Conservation (phyloP, 2,113 vertebrate species). For the Ptilonorhynchus violaceus region DNA sequence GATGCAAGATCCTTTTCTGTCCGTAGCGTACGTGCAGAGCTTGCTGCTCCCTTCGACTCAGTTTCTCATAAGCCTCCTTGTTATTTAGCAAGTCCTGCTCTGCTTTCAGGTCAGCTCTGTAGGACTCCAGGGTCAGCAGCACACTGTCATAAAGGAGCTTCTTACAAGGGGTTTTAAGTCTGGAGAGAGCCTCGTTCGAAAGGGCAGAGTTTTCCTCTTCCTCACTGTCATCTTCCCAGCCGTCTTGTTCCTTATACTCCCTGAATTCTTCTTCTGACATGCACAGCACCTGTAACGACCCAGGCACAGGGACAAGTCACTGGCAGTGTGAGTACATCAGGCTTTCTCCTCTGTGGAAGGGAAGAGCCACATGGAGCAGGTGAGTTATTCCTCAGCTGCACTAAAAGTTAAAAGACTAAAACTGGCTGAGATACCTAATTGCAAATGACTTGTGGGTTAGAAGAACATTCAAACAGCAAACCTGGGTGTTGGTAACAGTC, state of each 20-base stretch:
- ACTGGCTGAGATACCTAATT: neutral
- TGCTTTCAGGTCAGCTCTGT: slow-evolving; percentile 61
- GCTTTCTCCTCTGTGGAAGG: neutral
- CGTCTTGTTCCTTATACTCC: slow-evolving; percentile 81
- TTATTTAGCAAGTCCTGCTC: slow-evolving; percentile 76
- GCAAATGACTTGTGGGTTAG: neutral
- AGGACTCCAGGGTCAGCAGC: slow-evolving; percentile 75
- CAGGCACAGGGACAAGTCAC: neutral
- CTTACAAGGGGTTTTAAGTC: slow-evolving; percentile 77
- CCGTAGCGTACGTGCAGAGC: slow-evolving; percentile 87
- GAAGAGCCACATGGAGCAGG: fast-evolving
- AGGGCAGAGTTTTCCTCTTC: slow-evolving; percentile 73
- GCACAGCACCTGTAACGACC: slow-evolving; percentile 79
- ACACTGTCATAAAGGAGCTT: slow-evolving; percentile 75
- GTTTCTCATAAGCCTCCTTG: slow-evolving; percentile 44
- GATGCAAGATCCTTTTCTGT: slow-evolving; percentile 86
- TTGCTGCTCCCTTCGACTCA: slow-evolving; percentile 78
- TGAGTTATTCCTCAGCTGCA: neutral
- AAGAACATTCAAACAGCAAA: neutral
- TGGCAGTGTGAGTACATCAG: neutral
- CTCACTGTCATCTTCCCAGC: slow-evolving; percentile 76
- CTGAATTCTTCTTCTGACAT: slow-evolving; percentile 86
- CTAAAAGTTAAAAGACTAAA: neutral
- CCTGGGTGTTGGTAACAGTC: neutral
- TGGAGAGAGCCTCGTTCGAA: slow-evolving; percentile 74